These are phyloP conservation scores for Dicaeum eximium DNA, from an alignment of 2,113 vertebrate genomes.

Conservation along the genomic window DNA sequence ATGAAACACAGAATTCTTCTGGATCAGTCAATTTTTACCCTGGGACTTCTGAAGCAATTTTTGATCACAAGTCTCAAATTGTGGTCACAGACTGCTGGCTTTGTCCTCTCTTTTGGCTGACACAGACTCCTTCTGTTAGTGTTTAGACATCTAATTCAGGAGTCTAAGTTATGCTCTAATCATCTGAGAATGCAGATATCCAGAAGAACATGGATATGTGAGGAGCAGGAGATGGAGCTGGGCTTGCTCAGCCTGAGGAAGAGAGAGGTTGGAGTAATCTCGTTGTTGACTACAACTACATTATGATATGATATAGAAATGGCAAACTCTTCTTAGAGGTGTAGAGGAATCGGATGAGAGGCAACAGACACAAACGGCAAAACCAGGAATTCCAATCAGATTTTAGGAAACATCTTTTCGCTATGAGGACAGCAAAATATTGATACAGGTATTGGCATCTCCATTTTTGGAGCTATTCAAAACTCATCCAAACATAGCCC, in stretches of 20 bases:
- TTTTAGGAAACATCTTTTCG: neutral
- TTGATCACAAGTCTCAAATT: neutral
- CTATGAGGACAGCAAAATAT: neutral
- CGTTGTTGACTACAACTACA: neutral
- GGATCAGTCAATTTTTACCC: neutral
- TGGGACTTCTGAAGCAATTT: neutral
- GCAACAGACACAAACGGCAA: neutral
- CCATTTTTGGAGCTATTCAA: neutral
- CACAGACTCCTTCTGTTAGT: neutral
- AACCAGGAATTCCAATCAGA: neutral
- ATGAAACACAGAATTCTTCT: neutral
- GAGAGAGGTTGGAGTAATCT: neutral
- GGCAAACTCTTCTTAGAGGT: neutral
- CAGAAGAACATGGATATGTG: neutral
- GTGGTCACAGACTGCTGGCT: fast-evolving
- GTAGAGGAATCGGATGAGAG: neutral
- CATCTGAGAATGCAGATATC: neutral
- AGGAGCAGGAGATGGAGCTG: neutral
- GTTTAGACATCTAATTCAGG: neutral
- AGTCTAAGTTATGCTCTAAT: neutral
- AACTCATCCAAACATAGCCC: neutral
- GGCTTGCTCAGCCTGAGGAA: neutral
- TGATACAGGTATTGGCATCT: neutral
- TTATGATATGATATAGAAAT: neutral
- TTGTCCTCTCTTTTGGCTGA: neutral